Base-by-base conservation (phyloP, 2,888 invertebrate species). In the Pocota personata region DNA sequence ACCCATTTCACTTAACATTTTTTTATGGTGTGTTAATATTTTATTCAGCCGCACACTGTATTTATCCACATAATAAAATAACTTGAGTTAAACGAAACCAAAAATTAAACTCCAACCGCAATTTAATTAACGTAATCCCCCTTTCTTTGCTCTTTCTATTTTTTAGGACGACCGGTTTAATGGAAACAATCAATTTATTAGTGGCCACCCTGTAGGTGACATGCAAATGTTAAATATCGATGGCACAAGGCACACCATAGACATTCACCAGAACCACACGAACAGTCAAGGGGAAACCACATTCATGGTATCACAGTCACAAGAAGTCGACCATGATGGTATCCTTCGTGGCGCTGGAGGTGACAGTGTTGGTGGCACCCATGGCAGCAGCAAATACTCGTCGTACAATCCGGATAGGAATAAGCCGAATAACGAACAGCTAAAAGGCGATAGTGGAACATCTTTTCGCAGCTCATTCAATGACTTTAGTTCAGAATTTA, bases 391-490 rank as follows among this genome's bases (percentile, higher is more conserved):
- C 57, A 77, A 35, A 50, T 66, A 72, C n/a, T 32, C 58, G n/a
- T 57, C 60, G 8, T 46, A 77, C 19, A 73, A 73, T 37, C 66
- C 8, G 40, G 88, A 58, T 73, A 73, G 66, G 87, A 82, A 57
- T 43, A 73, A 86, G 50, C 87, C 71, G 43, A 71, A 52, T 57
- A 78, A 88, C 46, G 79, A 83, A 73, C 79, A 75, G 14, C 52
- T 32, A 32, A 87, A 73, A 69, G 78, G 87, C 82, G 88, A 87
- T 69, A 55, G 87, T 46, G 73, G 66, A 76, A 87, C 87, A 73
- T 91, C 90, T 89, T 90, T 91, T 89, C 91, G 90, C 84, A 91
- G 91, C 89, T 90, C 91, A 72, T 91, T 90, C 89, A 91, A 90
- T 87, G 91, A 91, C 88, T 91, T 90, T 88, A 91, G 91, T 88